phyloP scores from a whole-genome alignment of 2,888 invertebrate species.

The Electrophaes corylata region DNA sequence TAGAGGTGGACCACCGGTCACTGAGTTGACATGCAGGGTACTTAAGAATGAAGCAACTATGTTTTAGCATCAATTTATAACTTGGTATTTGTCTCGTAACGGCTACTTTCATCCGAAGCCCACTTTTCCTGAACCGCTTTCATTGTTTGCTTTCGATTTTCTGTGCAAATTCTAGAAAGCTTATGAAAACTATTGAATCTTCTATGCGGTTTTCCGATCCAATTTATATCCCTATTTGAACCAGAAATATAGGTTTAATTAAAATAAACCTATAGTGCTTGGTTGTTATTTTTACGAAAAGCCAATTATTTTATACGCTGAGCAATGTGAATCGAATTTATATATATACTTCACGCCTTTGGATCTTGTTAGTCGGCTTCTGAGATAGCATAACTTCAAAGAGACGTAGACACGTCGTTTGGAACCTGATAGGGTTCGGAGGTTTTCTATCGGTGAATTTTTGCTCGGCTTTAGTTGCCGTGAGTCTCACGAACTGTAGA shows the following conservation, averaged over 20 bases:
- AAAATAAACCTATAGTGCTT: constrained; percentile 8
- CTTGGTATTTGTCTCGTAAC: constrained; percentile 18
- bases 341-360: constrained; percentile 32
- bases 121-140: constrained; percentile 33
- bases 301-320: constrained; percentile 29
- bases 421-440: constrained; percentile 32
- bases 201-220: constrained; percentile 15
- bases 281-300: neutral
- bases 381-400: constrained; percentile 23
- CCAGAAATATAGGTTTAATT: constrained; percentile 10
- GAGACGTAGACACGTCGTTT: constrained; percentile 28
- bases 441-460: constrained; percentile 15
- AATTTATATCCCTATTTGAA: constrained; percentile 12
- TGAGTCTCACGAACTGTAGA: constrained; percentile 22
- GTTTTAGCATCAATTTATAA: constrained; percentile 13
- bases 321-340: constrained; percentile 28
- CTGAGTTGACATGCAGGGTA: neutral
- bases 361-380: constrained; percentile 36
- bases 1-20: neutral
- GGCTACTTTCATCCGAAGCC: constrained; percentile 30
- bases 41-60: neutral
- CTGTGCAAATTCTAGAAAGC: constrained; percentile 30
- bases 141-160: constrained; percentile 39
- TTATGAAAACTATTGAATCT: constrained; percentile 21
- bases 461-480: constrained; percentile 12